Conservation (phyloP, 2,113 vertebrate genomes). For the Malurus elegans region DNA sequence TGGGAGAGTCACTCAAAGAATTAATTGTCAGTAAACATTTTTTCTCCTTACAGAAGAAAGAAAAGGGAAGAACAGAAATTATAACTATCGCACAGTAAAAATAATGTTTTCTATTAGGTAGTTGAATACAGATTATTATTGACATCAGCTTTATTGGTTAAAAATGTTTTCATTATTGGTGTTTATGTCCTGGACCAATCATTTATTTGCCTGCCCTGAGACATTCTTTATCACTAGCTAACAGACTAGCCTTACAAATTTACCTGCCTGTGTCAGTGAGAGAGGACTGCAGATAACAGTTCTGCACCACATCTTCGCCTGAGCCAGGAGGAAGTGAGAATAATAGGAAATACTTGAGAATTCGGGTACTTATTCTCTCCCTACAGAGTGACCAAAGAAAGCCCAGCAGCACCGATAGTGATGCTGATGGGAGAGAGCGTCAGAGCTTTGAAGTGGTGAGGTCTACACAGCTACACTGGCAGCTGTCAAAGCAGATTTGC, state of each 20-base stretch:
- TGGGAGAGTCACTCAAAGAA: not conserved
- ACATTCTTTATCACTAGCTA: constrained; percentile 52
- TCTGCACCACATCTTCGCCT: not conserved
- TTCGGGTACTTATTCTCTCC: not conserved
- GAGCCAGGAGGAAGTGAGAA: constrained; percentile 22
- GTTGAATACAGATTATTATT: not conserved
- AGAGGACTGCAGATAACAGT: constrained; percentile 47
- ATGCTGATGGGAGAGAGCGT: not conserved
- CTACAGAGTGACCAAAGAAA: not conserved
- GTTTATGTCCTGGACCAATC: not conserved
- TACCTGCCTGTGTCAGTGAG: not conserved
- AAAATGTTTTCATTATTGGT: not conserved
- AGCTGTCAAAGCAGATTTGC: not conserved
- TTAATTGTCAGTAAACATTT: not conserved
- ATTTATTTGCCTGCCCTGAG: constrained; percentile 33
- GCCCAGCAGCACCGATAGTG: not conserved
- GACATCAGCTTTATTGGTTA: not conserved
- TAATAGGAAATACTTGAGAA: constrained; percentile 29
- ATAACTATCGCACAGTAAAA: not conserved
- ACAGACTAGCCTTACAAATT: constrained; percentile 50
- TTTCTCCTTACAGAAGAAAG: not conserved
- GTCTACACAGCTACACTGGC: not conserved
- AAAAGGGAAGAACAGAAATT: not conserved
- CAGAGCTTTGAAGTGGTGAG: not conserved
- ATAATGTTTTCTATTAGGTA: not conserved